Evolutionary conservation across 2,888 invertebrate genomes (phyloP), one percentile per base, ranked within the genome.

Genomic region (Epicampocera succincta): DNA sequence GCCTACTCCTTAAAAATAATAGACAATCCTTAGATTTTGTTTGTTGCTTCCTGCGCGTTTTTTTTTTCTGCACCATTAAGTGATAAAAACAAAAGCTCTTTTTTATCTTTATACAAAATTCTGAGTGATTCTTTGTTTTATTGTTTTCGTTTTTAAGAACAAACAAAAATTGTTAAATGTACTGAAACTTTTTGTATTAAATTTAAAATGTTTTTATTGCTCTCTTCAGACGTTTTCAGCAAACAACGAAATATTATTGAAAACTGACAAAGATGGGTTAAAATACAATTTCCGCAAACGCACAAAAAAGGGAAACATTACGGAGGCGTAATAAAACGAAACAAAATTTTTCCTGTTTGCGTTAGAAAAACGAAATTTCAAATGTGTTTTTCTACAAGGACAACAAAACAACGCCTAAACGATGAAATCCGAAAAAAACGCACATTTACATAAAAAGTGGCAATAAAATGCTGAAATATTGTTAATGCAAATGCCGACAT

Each of bases 281-380:
- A 79, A 63, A 65, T 74, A 69, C 63, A 63, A 74, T 80, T 80
- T 80, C 80, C 74, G 80, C 54, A 17, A 66, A 42, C 9, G 50
- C 46, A 77, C n/a, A 60, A 68, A 65, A 50, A 73, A 9, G 12
- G 33, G 19, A 69, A 66, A 75, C 38, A 40, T 44, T 40, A 61
- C 44, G 21, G 42, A 61, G 65, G 21, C 9, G 21, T 60, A 65
- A 66, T 25, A 25, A 61, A 17, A 44, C 42, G 1, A n/a, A 42
- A 52, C 2, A 25, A 44, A 33, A n/a, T 11, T 6, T 56, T 5
- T 33, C 6, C 21, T 50, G 38, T 15, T 40, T 19, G 3, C 17
- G 19, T 13, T 19, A 42, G 21, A 40, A 58, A 44, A 60, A 58
- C 42, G 15, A 65, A 15, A 58, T 52, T n/a, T 61, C 66, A 33